Conservation (phyloP, 1,140 invertebrate species). For the Brachionus asplanchnoidis region DNA sequence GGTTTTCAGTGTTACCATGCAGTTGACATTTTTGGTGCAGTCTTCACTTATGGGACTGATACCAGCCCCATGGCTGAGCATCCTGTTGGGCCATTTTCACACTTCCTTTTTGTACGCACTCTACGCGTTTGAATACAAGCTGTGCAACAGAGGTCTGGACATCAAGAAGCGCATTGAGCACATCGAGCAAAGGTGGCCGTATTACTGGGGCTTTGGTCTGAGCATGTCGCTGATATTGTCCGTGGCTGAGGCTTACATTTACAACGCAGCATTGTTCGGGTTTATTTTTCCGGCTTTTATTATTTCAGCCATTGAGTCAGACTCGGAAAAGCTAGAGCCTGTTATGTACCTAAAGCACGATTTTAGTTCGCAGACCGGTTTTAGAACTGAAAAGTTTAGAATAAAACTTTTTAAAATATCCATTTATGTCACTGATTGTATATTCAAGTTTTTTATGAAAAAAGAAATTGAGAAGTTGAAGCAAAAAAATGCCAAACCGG, state of each 20-base stretch:
- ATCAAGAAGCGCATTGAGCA: slow-evolving; percentile 28
- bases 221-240: slow-evolving; percentile 14
- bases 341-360: not conserved
- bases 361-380: not conserved
- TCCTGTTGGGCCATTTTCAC: not conserved
- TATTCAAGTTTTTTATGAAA: slow-evolving; percentile 31
- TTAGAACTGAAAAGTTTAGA: not conserved
- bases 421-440: slow-evolving; percentile 22
- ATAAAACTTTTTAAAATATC: slow-evolving; percentile 21
- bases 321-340: not conserved
- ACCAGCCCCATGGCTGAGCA: not conserved
- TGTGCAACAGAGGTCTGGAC: slow-evolving; percentile 33
- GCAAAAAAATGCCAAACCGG: not conserved
- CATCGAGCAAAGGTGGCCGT: slow-evolving; percentile 37
- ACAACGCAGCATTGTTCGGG: slow-evolving; percentile 27
- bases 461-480: not conserved
- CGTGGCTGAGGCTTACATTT: slow-evolving; percentile 27
- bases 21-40: slow-evolving; percentile 32
- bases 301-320: slow-evolving; percentile 34
- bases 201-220: slow-evolving; percentile 35
- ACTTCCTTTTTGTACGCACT: slow-evolving; percentile 29
- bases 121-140: slow-evolving; percentile 35
- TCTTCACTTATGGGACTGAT: not conserved
- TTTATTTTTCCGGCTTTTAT: slow-evolving; percentile 39
- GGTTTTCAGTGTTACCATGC: slow-evolving; percentile 26